Conservation (phyloP, 2,888 invertebrate genomes). For the Dermolepida albohirtum region DNA sequence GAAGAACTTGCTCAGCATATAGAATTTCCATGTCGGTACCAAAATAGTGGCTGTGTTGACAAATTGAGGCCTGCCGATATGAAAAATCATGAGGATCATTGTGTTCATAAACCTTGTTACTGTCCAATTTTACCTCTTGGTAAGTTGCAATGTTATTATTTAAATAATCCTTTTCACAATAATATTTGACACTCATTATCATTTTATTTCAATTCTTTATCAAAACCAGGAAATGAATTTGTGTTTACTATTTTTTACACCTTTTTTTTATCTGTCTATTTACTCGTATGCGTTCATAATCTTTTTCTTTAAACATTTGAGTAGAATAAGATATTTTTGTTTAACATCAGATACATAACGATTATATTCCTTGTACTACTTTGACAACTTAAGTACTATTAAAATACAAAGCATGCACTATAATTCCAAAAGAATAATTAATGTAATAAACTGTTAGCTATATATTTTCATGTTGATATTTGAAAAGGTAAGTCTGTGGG, state of each 20-base stretch:
- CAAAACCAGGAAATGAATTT: not conserved
- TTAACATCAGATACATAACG: too few relatives aligned
- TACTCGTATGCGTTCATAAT: too few relatives aligned
- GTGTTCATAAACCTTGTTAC: constrained; percentile 51
- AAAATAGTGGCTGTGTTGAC: constrained; percentile 55
- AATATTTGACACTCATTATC: constrained; percentile 22
- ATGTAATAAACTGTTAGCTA: too few relatives aligned
- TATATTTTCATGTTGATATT: too few relatives aligned
- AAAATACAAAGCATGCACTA: too few relatives aligned
- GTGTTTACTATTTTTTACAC: not conserved
- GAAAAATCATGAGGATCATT: constrained; percentile 54
- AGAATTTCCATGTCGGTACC: constrained; percentile 56
- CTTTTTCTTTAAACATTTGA: too few relatives aligned
- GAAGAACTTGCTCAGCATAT: constrained; percentile 53
- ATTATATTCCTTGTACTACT: too few relatives aligned
- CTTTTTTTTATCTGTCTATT: too few relatives aligned
- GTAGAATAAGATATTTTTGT: too few relatives aligned
- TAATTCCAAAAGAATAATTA: too few relatives aligned
- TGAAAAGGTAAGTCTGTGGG: too few relatives aligned
- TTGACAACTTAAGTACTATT: too few relatives aligned
- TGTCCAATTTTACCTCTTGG: constrained; percentile 49
- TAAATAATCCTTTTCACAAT: constrained; percentile 21
- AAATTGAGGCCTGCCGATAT: constrained; percentile 45
- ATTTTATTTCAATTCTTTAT: not conserved
- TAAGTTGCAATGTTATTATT: not conserved